A percentile compares a stretch with the other conserved stretches of the same genome.
Evolutionary conservation across 2,113 vertebrate species (phyloP).

Genomic region (Gallinago undulata): DNA sequence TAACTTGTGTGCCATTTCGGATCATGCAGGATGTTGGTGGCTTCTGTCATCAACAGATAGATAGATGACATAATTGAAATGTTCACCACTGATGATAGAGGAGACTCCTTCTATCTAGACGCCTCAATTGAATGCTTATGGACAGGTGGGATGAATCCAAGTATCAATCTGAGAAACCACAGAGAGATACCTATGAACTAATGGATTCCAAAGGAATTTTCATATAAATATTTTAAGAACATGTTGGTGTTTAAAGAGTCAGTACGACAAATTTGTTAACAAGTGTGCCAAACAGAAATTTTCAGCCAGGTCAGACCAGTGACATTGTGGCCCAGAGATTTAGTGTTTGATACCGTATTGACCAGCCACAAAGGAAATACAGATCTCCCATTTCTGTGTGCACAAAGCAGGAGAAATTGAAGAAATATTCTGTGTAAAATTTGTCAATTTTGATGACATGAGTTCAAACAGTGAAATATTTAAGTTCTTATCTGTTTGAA

Average conservation of each 20-base stretch:
- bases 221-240: background rate
- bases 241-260: background rate
- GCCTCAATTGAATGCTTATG: rapidly evolving
- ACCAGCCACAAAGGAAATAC: background rate
- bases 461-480: background rate
- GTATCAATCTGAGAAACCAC: background rate
- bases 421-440: background rate
- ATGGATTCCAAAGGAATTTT: background rate
- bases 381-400: background rate
- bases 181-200: background rate
- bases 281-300: background rate
- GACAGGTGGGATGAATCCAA: background rate
- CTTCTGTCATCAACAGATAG: background rate
- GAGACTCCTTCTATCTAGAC: background rate
- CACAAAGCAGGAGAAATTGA: background rate
- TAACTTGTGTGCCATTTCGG: background rate
- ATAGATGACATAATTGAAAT: background rate
- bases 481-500: background rate
- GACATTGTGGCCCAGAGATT: background rate
- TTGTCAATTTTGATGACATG: background rate
- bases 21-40: background rate
- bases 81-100: background rate
- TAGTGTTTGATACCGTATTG: background rate
- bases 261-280: background rate
- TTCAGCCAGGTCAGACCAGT: background rate